Base-by-base conservation (phyloP, 2,888 invertebrate genomes). In the Lepidocyrtinus sp. region DNA sequence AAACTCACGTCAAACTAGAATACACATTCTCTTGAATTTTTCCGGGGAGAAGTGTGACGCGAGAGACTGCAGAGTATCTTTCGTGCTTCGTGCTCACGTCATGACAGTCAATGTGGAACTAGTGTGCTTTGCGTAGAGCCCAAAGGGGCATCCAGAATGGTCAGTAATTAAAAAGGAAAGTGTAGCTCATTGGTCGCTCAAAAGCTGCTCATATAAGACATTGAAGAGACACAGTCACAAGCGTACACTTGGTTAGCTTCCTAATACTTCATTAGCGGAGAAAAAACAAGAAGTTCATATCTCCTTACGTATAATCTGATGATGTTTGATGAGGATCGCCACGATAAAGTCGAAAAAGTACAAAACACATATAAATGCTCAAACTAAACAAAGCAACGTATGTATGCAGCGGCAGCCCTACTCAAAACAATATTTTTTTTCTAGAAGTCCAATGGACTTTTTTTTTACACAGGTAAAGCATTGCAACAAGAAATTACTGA, bases 141-240 rank as follows among this genome's bases (percentile, higher is more conserved):
- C 76, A 74, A 81, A 81, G 84, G 82, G 82, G 82, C 84, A 84
- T 83, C 82, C 83, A 85, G 84, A 85, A 81, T 84, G 84, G 84
- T 85, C 84, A 85, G 85, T 85, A 85, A 85, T 85, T 85, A 85
- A 85, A 85, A 85, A 84, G 84, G 85, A 84, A 84, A 84, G 84
- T 83, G 83, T 83, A 84, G 83, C 85, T 84, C 85, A 83, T 84
- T 85, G 84, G 85, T 81, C 82, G 83, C 81, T 81, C 81, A 81
- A 80, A 75, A 76, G 74, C 68, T 74, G 50, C 45, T 46, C 55
- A 24, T 64, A 73, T 79, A 79, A 79, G 79, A 79, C 79, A 79
- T 74, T 68, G 78, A 70, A 64, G 64, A 64, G 69, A 76, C 19
- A 61, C 15, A 55, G 15, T 15, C 17, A 50, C 2, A 12, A 50